Evolutionary conservation across 2,888 invertebrate species (phyloP).

Genomic region (Gerosis bhagava): DNA sequence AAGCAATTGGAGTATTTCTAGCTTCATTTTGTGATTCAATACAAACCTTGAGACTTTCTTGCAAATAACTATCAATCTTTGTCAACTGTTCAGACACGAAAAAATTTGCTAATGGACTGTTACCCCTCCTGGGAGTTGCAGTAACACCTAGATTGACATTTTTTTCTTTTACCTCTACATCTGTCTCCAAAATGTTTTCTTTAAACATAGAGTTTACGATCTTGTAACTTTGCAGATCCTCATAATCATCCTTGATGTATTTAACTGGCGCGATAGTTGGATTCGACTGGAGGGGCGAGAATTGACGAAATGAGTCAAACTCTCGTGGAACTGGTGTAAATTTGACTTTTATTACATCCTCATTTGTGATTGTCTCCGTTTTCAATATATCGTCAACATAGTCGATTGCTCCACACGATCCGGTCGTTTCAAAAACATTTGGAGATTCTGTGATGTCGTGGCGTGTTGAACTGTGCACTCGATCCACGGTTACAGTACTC

Average conservation of each 20-base stretch:
- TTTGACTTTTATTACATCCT: constrained; percentile 71
- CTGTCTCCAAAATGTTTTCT: constrained; percentile 50
- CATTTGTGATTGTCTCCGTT: constrained; percentile 73
- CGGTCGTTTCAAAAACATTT: constrained; percentile 39
- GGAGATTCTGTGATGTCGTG: constrained; percentile 71
- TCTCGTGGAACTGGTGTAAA: constrained; percentile 68
- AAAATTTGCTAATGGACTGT: constrained; percentile 62
- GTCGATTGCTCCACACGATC: constrained; percentile 51
- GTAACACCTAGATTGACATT: constrained; percentile 29
- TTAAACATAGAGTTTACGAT: constrained; percentile 69
- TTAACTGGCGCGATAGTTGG: constrained; percentile 48
- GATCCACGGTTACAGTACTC: constrained; percentile 76
- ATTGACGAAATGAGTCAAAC: constrained; percentile 49
- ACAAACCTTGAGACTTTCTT: constrained; percentile 67
- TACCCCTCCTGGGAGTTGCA: constrained; percentile 45
- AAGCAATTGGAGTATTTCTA: constrained; percentile 36
- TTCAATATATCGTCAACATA: constrained; percentile 67
- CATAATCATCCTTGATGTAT: constrained; percentile 60
- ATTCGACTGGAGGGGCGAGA: constrained; percentile 22
- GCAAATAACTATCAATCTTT: constrained; percentile 69
- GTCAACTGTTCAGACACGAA: constrained; percentile 64
- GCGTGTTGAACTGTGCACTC: constrained; percentile 65
- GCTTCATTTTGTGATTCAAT: constrained; percentile 40
- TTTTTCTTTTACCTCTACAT: constrained; percentile 27
- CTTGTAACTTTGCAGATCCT: constrained; percentile 73